Base-by-base conservation (phyloP, 2,797 vertebrate species). In the Oreochromis grahami region DNA sequence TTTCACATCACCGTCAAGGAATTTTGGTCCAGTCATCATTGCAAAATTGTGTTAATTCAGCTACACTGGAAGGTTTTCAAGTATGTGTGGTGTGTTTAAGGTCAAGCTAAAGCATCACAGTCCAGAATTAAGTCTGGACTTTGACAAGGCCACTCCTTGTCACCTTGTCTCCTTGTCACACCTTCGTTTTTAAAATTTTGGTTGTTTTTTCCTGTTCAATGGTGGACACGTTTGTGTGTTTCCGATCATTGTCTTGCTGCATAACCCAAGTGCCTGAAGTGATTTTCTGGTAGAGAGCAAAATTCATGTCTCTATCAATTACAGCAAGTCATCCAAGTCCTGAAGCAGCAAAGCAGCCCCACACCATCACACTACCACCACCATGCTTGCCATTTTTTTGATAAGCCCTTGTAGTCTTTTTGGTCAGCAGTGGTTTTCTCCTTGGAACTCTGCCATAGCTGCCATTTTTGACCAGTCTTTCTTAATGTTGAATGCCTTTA, bases 131-230 rank as follows among this genome's bases (percentile, higher is more conserved):
- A 10, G 38, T 43, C 8, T 43, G 8, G n/a, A 68, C n/a, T 43
- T 6, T 24, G 36, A 41, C 36, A 15, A 68, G 36, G n/a, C 7
- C 63, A 24, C 36, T 68, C 19, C 12, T n/a, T n/a, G n/a, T n/a
- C n/a, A n/a, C n/a, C n/a, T n/a, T n/a, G n/a, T n/a, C n/a, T n/a
- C n/a, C n/a, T n/a, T n/a, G n/a, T n/a, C n/a, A n/a, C n/a, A n/a
- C 63, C 19, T 21, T 65, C 8, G 8, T 43, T 24, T 41, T 43
- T n/a, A 7, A n/a, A 63, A 1, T 9, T 24, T 68, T 1, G 8
- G 19, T 0, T 0, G 0, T 21, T 63, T 38, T 21, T 38, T 63
- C 5, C 60, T 12, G 29, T 65, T 65, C 34, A 65, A 21, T 38
- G 19, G 32, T 63, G 32, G 58, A 36, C 32, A 13, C 7, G 58